Evolutionary conservation across 2,797 vertebrate genomes (phyloP), one percentile per base, ranked within the genome.

Genomic region (Sebastolobus altivelis): DNA sequence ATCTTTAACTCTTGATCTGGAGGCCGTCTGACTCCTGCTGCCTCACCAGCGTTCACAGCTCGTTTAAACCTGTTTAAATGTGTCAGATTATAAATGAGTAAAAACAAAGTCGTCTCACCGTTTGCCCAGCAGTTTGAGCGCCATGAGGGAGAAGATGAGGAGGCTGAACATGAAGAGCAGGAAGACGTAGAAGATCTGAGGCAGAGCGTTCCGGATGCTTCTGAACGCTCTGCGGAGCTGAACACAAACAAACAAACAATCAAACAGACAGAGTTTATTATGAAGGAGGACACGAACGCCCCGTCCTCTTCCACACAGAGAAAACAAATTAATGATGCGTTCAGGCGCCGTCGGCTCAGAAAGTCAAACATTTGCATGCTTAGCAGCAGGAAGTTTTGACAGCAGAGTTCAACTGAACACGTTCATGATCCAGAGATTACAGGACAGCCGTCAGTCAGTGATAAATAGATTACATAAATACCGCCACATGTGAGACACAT

Each of bases 141-240:
- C 97, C 97, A 99, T 97, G 33, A 99, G 97, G 65, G 98, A 98
- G 90, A 98, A 99, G 71, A 98, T 95, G 33, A 98, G 94, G 74
- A 99, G 84, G 61, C 97, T 98, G 93, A 99, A 98, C 89, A 98
- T 96, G 87, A 99, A 98, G 88, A 99, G 93, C 81, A 98, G 90
- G 92, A 98, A 98, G 72, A 99, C 97, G 0, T 95, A 97, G 71
- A 96, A 93, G 94, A 99, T 97, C 92, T 99, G 96, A 0, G 97
- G 97, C 27, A 99, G 92, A 0, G 98, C 97, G 72, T 98, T 98
- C 65, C 97, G 95, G 90, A 99, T 97, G 93, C 97, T 98, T 43
- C 97, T 93, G 90, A 98, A 97, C 0, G 97, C 97, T 79, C 97
- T 93, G 16, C 97, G 97, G 46, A 99, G 96, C 98, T 99, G 91